Evolutionary conservation across 2,113 vertebrate species (phyloP), one percentile per base, ranked within the genome.

Genomic region (Heterotilapia buettikoferi): DNA sequence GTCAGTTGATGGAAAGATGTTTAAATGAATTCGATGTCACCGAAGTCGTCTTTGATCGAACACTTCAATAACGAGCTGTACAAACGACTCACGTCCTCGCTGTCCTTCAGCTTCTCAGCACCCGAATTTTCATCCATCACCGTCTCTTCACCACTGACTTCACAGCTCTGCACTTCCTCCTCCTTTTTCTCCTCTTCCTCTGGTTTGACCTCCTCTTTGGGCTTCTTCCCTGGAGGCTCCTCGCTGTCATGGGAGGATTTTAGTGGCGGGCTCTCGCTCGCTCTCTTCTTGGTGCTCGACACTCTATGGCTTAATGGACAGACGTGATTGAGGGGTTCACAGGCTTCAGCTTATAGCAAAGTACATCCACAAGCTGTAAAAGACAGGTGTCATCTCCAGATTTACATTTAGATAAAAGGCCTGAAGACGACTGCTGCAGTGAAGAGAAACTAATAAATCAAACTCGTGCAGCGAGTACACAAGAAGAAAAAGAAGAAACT

Each of bases 161-260:
- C 85, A 21, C 9, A 54, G 40, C 36, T 76, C 79, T 36, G n/a
- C 14, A 2, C 10, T 14, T 80, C 80, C 2, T 83, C 61, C 16
- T 84, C 54, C 8, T 24, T 7, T 31, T 45, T 6, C 21, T 83
- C 14, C 24, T 45, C 18, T 7, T 89, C 40, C 12, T 87, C 38
- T 43, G 21, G 13, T 29, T 47, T 73, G 21, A 45, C 40, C 14
- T 92, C 91, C 53, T 92, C 92, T 63, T 63, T 95, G 2, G 26
- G 0, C 57, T 90, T 97, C 92, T 97, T 97, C 50, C 89, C 26
- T 0, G 94, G 94, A 5, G 96, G 96, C 40, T 96, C 95, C 4
- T 95, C 95, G 0, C 88, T 50, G 2, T 90, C 83, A 36, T 81
- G 88, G 43, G 83, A 84, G 53, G 84, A 29, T 59, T 83, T 92